These are phyloP conservation scores for Portunus trituberculatus DNA, from an alignment of 1,140 invertebrate genomes.

Conservation along the genomic window DNA sequence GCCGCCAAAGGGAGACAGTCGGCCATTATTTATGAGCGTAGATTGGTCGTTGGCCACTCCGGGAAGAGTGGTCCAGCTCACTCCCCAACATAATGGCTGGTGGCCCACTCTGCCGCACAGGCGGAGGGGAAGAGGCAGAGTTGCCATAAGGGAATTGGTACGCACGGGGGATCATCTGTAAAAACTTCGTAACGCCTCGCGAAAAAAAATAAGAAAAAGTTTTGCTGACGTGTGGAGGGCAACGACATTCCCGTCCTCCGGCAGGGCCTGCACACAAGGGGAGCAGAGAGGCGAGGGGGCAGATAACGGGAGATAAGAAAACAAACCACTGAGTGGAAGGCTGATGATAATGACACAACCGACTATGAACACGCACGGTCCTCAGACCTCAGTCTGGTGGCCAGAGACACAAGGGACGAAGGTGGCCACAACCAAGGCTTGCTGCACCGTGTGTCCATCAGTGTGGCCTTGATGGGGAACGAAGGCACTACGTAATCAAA, in stretches of 20 bases:
- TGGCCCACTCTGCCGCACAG: constrained; percentile 33
- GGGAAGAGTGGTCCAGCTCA: constrained; percentile 41
- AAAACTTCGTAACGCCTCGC: constrained; percentile 24
- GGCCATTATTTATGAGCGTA: constrained; percentile 62
- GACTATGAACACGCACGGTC: neutral
- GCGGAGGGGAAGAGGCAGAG: constrained; percentile 10
- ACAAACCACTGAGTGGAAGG: neutral
- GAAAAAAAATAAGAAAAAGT: neutral
- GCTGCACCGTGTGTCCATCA: neutral
- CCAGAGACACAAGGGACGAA: neutral
- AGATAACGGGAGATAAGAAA: neutral
- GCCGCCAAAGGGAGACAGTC: constrained; percentile 47
- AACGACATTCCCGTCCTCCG: neutral
- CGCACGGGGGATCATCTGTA: neutral
- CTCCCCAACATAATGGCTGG: neutral
- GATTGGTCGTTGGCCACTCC: constrained; percentile 42
- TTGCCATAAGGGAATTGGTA: constrained; percentile 28
- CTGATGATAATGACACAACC: constrained; percentile 3
- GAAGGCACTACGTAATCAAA: neutral
- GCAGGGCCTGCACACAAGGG: neutral
- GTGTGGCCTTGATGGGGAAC: neutral
- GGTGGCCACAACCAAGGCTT: neutral
- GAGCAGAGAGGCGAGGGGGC: neutral
- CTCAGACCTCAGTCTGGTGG: neutral
- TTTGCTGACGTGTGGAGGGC: neutral